Evolutionary conservation across 2,797 vertebrate genomes (phyloP).

Genomic region (Catostomus latipinnis): DNA sequence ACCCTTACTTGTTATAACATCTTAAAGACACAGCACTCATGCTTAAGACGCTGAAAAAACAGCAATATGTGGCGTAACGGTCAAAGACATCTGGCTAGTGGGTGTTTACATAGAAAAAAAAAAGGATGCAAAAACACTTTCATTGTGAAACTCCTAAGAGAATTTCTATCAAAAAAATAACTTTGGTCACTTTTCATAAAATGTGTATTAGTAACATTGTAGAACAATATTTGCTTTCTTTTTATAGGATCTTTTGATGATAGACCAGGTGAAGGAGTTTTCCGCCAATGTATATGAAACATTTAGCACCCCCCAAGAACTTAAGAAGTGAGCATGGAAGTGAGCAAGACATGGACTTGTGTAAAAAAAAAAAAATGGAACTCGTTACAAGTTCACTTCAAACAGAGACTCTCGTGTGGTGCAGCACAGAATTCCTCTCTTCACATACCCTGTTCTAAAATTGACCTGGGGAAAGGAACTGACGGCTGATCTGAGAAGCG

Average conservation of each 20-base stretch:
- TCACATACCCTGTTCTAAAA: background rate
- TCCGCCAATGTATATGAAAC: slow-evolving; percentile 96
- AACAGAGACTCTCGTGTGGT: background rate
- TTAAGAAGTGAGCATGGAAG: slow-evolving; percentile 76
- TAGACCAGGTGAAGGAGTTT: slow-evolving; percentile 96
- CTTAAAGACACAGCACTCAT: no score
- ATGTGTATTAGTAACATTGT: no score
- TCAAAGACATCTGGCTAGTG: no score
- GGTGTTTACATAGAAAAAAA: no score
- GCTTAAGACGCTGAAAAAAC: no score
- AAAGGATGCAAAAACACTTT: no score
- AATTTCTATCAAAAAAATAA: no score
- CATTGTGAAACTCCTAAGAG: no score
- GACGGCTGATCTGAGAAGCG: background rate
- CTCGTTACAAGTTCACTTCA: slow-evolving; percentile 7
- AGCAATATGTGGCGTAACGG: no score
- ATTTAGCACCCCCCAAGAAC: slow-evolving; percentile 88
- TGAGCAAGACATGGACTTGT: background rate
- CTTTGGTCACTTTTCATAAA: no score
- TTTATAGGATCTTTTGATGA: slow-evolving; percentile 90
- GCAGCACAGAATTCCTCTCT: slow-evolving; percentile 18
- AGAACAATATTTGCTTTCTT: background rate
- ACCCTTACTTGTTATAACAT: no score
- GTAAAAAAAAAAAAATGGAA: background rate
- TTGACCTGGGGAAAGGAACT: background rate